A percentile compares a stretch with the other conserved stretches of the same genome.
Conservation (phyloP, 2,888 invertebrate species). For the Disparrhopalites patrizii region DNA sequence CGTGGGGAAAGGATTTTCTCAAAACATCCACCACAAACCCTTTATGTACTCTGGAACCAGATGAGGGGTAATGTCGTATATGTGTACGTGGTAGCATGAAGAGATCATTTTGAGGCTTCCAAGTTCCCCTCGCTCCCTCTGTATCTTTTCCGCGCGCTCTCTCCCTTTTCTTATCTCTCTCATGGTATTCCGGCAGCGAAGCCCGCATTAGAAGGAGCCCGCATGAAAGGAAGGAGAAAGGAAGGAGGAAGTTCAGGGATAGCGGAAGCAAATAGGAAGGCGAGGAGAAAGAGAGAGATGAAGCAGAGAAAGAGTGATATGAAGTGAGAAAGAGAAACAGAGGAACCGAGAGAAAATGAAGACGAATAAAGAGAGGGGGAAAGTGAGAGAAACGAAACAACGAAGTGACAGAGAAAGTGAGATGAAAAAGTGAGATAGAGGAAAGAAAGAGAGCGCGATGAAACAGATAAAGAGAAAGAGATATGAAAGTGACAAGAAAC, state of each 20-base stretch:
- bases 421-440: background rate
- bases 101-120: background rate
- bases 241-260: too few relatives aligned
- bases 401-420: background rate
- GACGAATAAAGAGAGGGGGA: background rate
- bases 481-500: too few relatives aligned
- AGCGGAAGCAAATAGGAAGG: background rate
- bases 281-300: background rate
- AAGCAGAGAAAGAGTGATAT: background rate
- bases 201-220: too few relatives aligned
- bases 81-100: conserved; percentile 1
- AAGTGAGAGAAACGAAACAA: background rate
- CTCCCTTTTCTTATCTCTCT: too few relatives aligned
- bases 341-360: background rate
- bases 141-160: too few relatives aligned
- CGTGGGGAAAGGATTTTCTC: conserved; percentile 1
- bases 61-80: too few relatives aligned
- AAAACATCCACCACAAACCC: too few relatives aligned
- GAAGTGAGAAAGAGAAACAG: background rate
- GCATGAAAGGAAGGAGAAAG: too few relatives aligned
- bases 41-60: too few relatives aligned
- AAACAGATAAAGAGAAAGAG: background rate
- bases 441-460: too few relatives aligned
- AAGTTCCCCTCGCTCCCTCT: too few relatives aligned
- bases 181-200: too few relatives aligned